Percentiles rank a stretch among this genome's conserved stretches.
Conservation (phyloP, 2,113 vertebrate genomes). For the Zeus faber region DNA sequence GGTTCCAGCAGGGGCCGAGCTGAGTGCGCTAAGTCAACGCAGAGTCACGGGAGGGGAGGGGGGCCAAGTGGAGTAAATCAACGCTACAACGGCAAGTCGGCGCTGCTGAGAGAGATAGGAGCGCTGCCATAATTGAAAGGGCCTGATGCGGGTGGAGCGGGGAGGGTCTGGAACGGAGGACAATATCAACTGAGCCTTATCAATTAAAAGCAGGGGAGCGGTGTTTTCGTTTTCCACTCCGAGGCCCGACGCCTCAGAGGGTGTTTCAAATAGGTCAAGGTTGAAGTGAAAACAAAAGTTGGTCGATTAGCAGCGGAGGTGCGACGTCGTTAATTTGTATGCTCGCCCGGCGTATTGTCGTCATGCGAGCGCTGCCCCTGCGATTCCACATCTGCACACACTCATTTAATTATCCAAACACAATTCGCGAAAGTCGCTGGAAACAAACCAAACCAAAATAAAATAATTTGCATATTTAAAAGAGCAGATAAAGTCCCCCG, state of each 20-base stretch:
- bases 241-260: constrained; percentile 46
- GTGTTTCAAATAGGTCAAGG: constrained; percentile 74
- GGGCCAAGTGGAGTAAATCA: not conserved
- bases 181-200: constrained; percentile 67
- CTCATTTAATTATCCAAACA: constrained; percentile 77
- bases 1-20: not conserved
- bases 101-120: constrained; percentile 17
- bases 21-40: constrained; percentile 11
- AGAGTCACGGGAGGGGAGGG: not conserved
- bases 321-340: constrained; percentile 69
- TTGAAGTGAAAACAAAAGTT: constrained; percentile 72
- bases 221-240: constrained; percentile 58
- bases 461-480: constrained; percentile 78
- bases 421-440: constrained; percentile 75
- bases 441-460: constrained; percentile 77
- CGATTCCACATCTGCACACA: constrained; percentile 70
- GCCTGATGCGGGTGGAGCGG: constrained; percentile 32
- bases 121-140: constrained; percentile 40
- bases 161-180: constrained; percentile 52
- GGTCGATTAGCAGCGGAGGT: constrained; percentile 68
- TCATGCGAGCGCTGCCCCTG: constrained; percentile 51
- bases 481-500: constrained; percentile 72
- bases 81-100: not conserved
- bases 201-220: constrained; percentile 53
- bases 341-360: constrained; percentile 69